These are phyloP conservation scores for Corydoras maculifer DNA, from an alignment of 2,113 vertebrate species.

Conservation along the genomic window DNA sequence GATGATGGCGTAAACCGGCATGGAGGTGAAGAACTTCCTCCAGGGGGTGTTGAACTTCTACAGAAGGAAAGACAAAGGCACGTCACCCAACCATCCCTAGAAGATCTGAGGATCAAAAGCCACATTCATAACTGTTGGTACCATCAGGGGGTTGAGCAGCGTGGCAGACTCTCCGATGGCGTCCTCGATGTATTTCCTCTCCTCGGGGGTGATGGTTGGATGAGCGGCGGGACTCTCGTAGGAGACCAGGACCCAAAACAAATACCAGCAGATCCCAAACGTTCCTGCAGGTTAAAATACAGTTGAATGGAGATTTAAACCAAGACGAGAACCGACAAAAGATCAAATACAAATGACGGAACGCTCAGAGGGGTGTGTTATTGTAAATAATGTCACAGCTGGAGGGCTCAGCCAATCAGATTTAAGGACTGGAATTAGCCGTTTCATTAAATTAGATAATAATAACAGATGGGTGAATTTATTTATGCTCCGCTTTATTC, in stretches of 20 bases:
- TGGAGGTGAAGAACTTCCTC: slow-evolving; percentile 83
- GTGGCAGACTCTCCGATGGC: slow-evolving; percentile 88
- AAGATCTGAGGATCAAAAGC: neutral
- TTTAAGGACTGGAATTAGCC: too few relatives aligned
- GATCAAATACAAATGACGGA: too few relatives aligned
- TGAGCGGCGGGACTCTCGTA: slow-evolving; percentile 94
- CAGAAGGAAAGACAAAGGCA: neutral
- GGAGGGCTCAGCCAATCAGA: too few relatives aligned
- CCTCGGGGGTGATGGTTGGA: slow-evolving; percentile 91
- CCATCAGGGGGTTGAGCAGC: slow-evolving; percentile 56
- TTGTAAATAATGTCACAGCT: too few relatives aligned
- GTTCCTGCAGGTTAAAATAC: slow-evolving; percentile 62
- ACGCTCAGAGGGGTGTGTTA: too few relatives aligned
- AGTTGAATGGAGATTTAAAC: too few relatives aligned
- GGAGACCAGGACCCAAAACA: slow-evolving; percentile 96
- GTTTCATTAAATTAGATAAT: too few relatives aligned
- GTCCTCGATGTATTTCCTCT: slow-evolving; percentile 91
- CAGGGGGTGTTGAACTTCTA: slow-evolving; percentile 88
- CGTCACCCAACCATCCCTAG: neutral
- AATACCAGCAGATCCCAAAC: slow-evolving; percentile 93
- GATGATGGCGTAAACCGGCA: slow-evolving; percentile 89
- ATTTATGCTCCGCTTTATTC: too few relatives aligned
- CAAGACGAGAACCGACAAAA: too few relatives aligned
- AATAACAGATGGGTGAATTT: too few relatives aligned
- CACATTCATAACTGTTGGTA: neutral